Evolutionary conservation across 2,113 vertebrate genomes (phyloP).

Genomic region (Turnix velox): DNA sequence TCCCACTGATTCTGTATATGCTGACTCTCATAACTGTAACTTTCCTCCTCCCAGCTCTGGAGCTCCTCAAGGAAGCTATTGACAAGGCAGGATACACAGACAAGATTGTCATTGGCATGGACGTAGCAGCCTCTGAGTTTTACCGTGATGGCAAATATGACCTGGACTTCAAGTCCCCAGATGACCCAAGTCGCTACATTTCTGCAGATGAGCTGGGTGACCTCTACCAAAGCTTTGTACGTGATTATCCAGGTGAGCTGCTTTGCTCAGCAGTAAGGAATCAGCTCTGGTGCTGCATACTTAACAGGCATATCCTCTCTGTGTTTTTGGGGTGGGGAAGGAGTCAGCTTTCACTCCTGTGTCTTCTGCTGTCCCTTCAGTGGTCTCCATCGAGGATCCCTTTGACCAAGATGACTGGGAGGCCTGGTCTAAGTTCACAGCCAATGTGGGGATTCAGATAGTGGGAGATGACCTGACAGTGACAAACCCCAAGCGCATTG

Average conservation of each 20-base stretch:
- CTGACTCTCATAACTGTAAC: not conserved
- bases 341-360: not conserved
- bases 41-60: slow-evolving; percentile 75
- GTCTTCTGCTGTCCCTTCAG: slow-evolving; percentile 55
- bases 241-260: slow-evolving; percentile 87
- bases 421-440: slow-evolving; percentile 89
- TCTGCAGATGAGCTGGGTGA: slow-evolving; percentile 82
- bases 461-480: slow-evolving; percentile 92
- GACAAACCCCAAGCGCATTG: slow-evolving; percentile 89
- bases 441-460: slow-evolving; percentile 88
- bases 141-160: slow-evolving; percentile 89
- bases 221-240: slow-evolving; percentile 92
- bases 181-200: slow-evolving; percentile 87
- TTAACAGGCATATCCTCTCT: not conserved
- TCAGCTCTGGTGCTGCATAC: not conserved
- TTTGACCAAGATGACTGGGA: slow-evolving; percentile 95
- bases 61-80: slow-evolving; percentile 90
- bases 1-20: not conserved
- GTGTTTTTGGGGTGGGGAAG: not conserved
- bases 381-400: slow-evolving; percentile 93
- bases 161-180: slow-evolving; percentile 91
- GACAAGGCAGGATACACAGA: slow-evolving; percentile 90
- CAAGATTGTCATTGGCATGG: slow-evolving; percentile 94
- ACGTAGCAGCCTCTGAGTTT: slow-evolving; percentile 91
- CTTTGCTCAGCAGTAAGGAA: not conserved